phyloP scores from a whole-genome alignment of 1,140 invertebrate genomes.

The Neodiprion virginianus region DNA sequence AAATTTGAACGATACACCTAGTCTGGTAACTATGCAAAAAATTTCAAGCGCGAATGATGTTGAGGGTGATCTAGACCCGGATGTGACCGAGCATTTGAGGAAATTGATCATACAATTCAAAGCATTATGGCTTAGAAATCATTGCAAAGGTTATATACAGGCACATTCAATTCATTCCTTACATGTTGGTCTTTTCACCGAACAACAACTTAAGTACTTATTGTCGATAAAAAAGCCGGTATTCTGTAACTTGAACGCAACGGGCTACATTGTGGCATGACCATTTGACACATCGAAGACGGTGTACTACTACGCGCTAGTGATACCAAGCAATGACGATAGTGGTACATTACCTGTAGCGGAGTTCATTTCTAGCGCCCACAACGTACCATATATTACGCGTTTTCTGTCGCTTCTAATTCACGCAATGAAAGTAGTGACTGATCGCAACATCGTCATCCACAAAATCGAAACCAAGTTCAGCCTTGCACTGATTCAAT shows the following conservation, averaged over 20 bases:
- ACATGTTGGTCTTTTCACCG: neutral
- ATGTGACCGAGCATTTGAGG: neutral
- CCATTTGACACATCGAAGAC: neutral
- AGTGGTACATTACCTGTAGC: neutral
- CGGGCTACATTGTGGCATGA: neutral
- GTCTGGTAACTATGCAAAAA: neutral
- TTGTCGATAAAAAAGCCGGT: neutral
- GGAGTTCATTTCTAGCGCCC: neutral
- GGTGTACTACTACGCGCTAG: neutral
- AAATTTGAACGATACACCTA: neutral
- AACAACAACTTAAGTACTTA: neutral
- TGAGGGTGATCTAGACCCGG: neutral
- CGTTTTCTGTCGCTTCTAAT: neutral
- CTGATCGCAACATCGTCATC: neutral
- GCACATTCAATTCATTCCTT: neutral
- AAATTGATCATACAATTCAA: neutral
- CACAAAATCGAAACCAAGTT: neutral
- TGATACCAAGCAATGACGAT: neutral
- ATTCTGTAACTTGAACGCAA: neutral
- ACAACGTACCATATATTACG: neutral
- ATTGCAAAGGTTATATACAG: neutral
- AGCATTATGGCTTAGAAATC: neutral
- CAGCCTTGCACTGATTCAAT: neutral
- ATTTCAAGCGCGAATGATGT: neutral
- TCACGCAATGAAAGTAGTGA: neutral